phyloP scores from a whole-genome alignment of 1,140 invertebrate species.

The Reticulitermes speratus region DNA sequence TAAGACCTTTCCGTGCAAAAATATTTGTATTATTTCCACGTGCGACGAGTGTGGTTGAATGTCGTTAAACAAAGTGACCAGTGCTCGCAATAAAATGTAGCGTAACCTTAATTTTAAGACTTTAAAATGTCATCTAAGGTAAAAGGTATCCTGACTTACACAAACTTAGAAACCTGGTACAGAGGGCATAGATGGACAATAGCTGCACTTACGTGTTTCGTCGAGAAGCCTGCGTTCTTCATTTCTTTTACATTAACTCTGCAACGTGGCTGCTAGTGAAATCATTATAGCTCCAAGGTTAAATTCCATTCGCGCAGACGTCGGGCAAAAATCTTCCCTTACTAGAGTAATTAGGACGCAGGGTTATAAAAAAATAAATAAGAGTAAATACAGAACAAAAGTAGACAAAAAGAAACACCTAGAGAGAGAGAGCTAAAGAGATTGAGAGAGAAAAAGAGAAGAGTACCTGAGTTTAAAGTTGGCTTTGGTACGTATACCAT shows the following conservation, averaged over 20 bases:
- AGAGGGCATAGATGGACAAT: too few species aligned
- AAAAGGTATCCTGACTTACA: too few species aligned
- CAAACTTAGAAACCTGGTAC: too few species aligned
- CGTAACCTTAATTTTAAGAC: too few species aligned
- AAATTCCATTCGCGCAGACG: slow-evolving; percentile 3
- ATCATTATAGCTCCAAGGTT: slow-evolving; percentile 6
- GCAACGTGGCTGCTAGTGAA: neutral
- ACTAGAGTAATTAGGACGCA: slow-evolving; percentile 18
- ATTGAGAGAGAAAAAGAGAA: neutral
- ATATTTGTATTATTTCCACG: too few species aligned
- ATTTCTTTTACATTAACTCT: neutral
- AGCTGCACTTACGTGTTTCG: neutral
- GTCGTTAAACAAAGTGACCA: too few species aligned
- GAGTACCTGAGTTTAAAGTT: neutral
- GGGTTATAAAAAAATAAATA: neutral
- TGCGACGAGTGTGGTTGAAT: too few species aligned
- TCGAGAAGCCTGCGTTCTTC: neutral
- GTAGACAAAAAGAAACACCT: neutral
- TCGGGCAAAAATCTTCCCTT: slow-evolving; percentile 18
- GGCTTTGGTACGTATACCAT: neutral
- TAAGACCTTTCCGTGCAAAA: too few species aligned
- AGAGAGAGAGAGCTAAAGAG: too few species aligned
- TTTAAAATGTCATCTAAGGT: too few species aligned
- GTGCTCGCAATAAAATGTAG: too few species aligned
- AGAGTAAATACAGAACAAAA: neutral